Base-by-base conservation (phyloP, 2,113 vertebrate species). In the Neogobius melanostomus region DNA sequence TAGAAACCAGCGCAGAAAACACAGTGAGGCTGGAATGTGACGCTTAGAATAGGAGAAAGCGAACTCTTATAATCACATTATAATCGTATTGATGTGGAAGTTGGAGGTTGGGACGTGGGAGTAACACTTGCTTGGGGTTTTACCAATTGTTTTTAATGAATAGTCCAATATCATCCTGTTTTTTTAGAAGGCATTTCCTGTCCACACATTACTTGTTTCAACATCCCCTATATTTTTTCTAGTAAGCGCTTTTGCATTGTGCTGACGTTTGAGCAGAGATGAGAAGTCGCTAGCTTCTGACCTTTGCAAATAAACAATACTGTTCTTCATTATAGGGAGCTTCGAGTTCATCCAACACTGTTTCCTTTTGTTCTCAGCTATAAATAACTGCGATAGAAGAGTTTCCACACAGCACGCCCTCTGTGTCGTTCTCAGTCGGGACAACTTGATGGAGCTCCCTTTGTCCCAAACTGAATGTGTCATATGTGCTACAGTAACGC, bases 321-420 rank as follows among this genome's bases (percentile, higher is more conserved):
- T 48, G 44, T 65, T 66, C 60, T 60, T 66, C 79, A 72, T 70
- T 9, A 49, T 64, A 66, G 70, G 49, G 16, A 64, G 64, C 53
- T 74, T 66, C 16, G 66, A 64, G 42, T 72, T 79, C 69, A 73
- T 80, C 76, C 69, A 81, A 66, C 53, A 10, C 42, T 28, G 9
- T 84, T 90, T 83, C 79, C 70, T 76, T 83, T 89, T 82, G 69
- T 89, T 81, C 78, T 14, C 5, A 7, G 47, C 68, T 82, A 78
- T 83, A 76, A 85, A 86, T 82, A 86, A 71, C 81, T 65, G 14
- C 43, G 78, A 84, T 76, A 68, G 73, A 80, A 71, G 28, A 52
- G 48, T 75, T 70, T 77, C 53, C 77, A 84, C 74, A 51, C 62
- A 75, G 62, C 73, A 74, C 69, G 57, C 70, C 83, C 81, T 74